Base-by-base conservation (phyloP, 2,797 vertebrate species). In the Silurus lanzhouensis region DNA sequence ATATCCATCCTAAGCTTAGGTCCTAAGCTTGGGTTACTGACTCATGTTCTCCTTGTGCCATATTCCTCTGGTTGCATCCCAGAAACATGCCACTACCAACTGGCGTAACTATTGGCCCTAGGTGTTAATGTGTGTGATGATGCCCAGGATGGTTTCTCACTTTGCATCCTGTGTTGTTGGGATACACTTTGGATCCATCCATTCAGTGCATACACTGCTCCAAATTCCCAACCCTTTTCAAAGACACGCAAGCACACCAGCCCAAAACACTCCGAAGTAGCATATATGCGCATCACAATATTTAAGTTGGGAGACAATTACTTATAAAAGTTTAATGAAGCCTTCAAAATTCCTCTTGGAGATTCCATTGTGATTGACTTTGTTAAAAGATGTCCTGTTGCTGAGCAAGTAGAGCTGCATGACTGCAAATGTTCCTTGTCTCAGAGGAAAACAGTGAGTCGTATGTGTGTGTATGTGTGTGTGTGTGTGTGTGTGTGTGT, bases 391-490 rank as follows among this genome's bases (percentile, higher is more conserved):
- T 81, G 63, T 12, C 78, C 17, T 60, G 66, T 52, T 38, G 55
- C 63, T 83, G 74, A 83, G 52, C 6, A 19, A 38, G 44, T 55
- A 48, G 31, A 13, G 22, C 64, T 17, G n/a, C 19, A 48, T 7
- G 31, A 58, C 63, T 83, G 55, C 38, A 55, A 78, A 22, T 57
- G 38, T 52, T 25, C 58, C 22, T 68, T 77, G 57, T 76, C 66
- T 86, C 66, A 72, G 46, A 78, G 27, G 66, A 83, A 67, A 66
- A 68, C 81, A 77, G 7, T 71, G 71, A 67, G 61, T 48, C 70
- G 44, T 81, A 38, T 55, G 22, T 74, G 63, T 81, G 61, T 74
- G 58, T 83, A 57, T 76, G 61, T 76, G 61, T 66, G 72, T 84
- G 75, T 80, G 58, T 61, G 76, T 63, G 31, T 63, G 58, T 79